Evolutionary conservation across 2,888 invertebrate genomes (phyloP).

Genomic region (Eubasilissa splendida): DNA sequence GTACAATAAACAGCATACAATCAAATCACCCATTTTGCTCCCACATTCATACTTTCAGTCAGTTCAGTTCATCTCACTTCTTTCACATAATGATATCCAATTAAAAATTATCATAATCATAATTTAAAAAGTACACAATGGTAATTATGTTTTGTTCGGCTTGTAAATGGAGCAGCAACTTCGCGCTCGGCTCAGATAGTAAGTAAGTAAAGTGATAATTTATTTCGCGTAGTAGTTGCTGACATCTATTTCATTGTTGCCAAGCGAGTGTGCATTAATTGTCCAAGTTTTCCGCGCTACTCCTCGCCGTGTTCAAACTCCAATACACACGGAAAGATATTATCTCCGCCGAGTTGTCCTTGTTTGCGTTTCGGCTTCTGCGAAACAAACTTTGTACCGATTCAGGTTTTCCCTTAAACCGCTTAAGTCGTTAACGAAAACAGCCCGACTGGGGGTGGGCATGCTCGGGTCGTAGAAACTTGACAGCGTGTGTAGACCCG

Average conservation of each 20-base stretch:
- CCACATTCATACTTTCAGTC: too few relatives aligned
- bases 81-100: too few relatives aligned
- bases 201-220: not conserved
- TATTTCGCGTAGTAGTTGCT: slow-evolving; percentile 8
- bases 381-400: not conserved
- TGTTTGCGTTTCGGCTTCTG: slow-evolving; percentile 16
- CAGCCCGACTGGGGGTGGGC: not conserved
- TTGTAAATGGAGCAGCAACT: slow-evolving; percentile 9
- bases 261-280: slow-evolving; percentile 7
- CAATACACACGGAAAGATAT: slow-evolving; percentile 3
- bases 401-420: slow-evolving; percentile 14
- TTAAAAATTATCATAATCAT: too few relatives aligned
- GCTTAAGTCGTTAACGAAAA: slow-evolving; percentile 14
- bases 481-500: too few relatives aligned
- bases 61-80: too few relatives aligned
- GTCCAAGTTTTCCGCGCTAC: slow-evolving; percentile 4
- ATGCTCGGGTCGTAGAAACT: too few relatives aligned
- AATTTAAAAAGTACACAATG: too few relatives aligned
- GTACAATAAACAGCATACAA: too few relatives aligned
- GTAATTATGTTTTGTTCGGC: not conserved
- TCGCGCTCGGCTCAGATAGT: not conserved
- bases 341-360: not conserved
- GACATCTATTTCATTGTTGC: slow-evolving; percentile 1
- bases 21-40: too few relatives aligned
- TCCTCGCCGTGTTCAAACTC: not conserved